Evolutionary conservation across 2,888 invertebrate genomes (phyloP).

Genomic region (Lepidonotus clava): DNA sequence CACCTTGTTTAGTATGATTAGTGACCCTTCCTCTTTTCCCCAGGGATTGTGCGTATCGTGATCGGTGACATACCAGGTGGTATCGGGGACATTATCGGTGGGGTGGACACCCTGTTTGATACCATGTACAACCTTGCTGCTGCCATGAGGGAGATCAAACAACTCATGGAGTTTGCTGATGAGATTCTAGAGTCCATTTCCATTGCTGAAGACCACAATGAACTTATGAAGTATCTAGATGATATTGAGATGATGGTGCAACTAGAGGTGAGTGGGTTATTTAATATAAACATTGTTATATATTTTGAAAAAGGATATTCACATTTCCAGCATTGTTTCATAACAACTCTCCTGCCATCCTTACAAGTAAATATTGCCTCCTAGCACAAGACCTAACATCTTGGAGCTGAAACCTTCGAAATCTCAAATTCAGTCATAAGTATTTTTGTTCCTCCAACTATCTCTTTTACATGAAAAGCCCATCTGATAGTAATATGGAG

Average conservation of each 20-base stretch:
- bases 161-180: constrained; percentile 34
- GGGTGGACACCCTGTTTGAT: constrained; percentile 25
- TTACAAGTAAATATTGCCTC: too few species aligned
- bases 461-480: too few species aligned
- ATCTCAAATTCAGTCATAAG: too few species aligned
- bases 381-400: too few species aligned
- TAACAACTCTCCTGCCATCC: too few species aligned
- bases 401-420: too few species aligned
- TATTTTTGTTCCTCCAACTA: too few species aligned
- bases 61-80: constrained; percentile 18
- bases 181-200: background rate
- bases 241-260: constrained; percentile 25
- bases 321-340: too few species aligned
- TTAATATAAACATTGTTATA: too few species aligned
- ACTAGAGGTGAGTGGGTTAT: constrained; percentile 26
- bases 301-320: too few species aligned
- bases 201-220: constrained; percentile 12
- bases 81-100: constrained; percentile 5
- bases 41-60: background rate
- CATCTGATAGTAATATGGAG: too few species aligned
- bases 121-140: constrained; percentile 47
- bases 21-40: background rate
- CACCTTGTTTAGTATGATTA: background rate
- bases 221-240: constrained; percentile 27
- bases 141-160: constrained; percentile 24